Conservation (phyloP, 2,113 vertebrate genomes). For the Halcyon malimbica region DNA sequence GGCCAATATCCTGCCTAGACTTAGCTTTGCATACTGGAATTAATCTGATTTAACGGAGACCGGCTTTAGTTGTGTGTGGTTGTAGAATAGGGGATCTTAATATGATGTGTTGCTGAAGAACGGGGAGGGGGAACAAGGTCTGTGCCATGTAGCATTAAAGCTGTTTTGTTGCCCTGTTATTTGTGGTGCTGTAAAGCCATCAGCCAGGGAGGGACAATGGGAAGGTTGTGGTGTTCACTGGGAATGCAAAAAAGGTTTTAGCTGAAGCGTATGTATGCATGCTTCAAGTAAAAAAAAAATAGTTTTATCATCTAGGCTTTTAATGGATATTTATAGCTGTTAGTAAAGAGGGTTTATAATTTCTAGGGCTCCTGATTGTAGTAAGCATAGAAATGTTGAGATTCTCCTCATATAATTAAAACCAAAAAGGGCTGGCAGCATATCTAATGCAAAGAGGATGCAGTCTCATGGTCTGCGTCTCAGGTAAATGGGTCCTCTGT, state of each 20-base stretch:
- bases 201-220: no score
- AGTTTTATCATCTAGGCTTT: not conserved
- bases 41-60: not conserved
- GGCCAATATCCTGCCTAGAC: not conserved
- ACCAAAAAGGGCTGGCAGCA: not conserved
- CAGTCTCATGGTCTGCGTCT: not conserved
- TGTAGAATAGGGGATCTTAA: not conserved
- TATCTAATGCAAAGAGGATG: not conserved
- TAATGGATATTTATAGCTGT: not conserved
- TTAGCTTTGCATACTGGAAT: not conserved
- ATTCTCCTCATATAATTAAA: not conserved
- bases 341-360: not conserved
- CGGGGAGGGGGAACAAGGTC: no score
- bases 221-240: not conserved
- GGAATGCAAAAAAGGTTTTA: not conserved
- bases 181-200: not conserved
- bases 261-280: not conserved
- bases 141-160: not conserved
- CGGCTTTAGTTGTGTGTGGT: not conserved
- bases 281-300: not conserved
- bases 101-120: not conserved
- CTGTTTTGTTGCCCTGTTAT: not conserved
- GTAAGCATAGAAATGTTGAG: not conserved
- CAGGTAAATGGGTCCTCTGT: accelerated
- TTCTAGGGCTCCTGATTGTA: not conserved